phyloP scores from a whole-genome alignment of 2,888 invertebrate species.

The Autographa pulchrina region DNA sequence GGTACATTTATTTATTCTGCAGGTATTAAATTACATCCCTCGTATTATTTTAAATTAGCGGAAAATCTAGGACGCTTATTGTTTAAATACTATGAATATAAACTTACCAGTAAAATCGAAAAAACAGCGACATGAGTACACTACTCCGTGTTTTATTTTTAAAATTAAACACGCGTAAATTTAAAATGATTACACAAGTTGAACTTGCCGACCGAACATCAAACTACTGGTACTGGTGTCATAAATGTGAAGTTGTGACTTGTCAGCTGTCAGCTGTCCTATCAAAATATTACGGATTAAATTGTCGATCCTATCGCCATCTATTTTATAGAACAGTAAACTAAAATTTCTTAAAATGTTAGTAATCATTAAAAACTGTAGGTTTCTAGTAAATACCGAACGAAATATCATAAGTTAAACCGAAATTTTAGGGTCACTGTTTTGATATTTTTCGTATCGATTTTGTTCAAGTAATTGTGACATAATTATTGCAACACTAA shows the following conservation, averaged over 20 bases:
- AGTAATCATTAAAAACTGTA: too few species aligned
- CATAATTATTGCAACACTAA: too few species aligned
- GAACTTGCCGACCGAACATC: constrained; percentile 27
- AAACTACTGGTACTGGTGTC: not conserved
- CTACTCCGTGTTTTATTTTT: constrained; percentile 26
- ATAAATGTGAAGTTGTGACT: not conserved
- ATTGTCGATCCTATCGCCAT: not conserved
- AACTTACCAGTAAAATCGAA: constrained; percentile 41
- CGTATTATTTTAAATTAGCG: constrained; percentile 13
- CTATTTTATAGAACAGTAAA: not conserved
- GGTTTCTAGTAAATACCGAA: too few species aligned
- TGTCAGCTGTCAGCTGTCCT: not conserved
- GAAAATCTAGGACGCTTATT: not conserved
- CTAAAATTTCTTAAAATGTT: too few species aligned
- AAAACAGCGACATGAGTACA: constrained; percentile 7
- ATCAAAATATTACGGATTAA: not conserved
- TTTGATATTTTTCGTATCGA: too few species aligned
- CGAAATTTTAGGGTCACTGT: too few species aligned
- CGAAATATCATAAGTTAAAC: too few species aligned
- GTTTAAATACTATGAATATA: not conserved
- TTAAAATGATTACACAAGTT: constrained; percentile 60
- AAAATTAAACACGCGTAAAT: constrained; percentile 28
- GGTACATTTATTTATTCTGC: constrained; percentile 13
- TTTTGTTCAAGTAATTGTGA: too few species aligned
- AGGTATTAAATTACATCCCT: constrained; percentile 46